Percentiles rank a stretch among this genome's conserved stretches.
Conservation (phyloP, 2,113 vertebrate species). For the Calypte anna region DNA sequence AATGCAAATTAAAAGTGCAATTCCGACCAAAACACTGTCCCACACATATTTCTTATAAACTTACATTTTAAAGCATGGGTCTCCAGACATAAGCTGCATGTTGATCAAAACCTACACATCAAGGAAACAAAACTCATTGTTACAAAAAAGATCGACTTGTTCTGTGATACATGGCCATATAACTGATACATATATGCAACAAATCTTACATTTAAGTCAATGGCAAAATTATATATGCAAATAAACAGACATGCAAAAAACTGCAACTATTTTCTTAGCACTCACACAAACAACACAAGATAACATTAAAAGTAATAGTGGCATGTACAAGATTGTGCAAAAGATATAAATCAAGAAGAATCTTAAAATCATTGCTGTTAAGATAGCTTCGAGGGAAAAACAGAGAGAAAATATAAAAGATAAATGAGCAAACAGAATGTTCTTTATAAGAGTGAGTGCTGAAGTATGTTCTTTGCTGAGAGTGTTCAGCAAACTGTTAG, state of each 20-base stretch:
- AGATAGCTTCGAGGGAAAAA: neutral
- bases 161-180: neutral
- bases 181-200: neutral
- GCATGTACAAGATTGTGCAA: neutral
- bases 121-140: neutral
- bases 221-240: neutral
- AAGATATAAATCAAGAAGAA: neutral
- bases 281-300: neutral
- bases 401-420: neutral
- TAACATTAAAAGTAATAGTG: neutral
- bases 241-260: neutral
- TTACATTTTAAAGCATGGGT: conserved; percentile 98
- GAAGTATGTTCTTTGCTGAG: neutral
- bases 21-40: neutral
- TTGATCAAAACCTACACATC: conserved; percentile 87
- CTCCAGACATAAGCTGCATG: conserved; percentile 95
- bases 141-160: neutral
- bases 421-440: neutral
- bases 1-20: neutral
- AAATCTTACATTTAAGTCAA: neutral
- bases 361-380: neutral
- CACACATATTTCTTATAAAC: conserved; percentile 31
- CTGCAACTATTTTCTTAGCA: fast-evolving
- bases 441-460: neutral
- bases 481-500: neutral